A percentile compares a stretch with the other conserved stretches of the same genome.
Conservation (phyloP, 1,140 invertebrate genomes). For the Drosophila pectinifera region DNA sequence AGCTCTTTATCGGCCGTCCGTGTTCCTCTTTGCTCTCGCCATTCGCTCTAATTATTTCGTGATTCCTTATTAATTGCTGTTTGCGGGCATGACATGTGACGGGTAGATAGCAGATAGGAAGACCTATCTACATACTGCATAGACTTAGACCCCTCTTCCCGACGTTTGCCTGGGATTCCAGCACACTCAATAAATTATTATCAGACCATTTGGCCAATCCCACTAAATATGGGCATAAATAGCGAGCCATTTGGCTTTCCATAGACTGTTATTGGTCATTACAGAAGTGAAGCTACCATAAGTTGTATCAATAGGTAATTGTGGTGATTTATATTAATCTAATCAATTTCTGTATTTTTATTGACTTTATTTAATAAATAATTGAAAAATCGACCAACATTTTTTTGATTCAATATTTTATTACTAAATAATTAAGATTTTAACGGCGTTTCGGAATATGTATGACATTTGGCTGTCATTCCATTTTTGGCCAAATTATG, state of each 20-base stretch:
- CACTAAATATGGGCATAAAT: constrained; percentile 8
- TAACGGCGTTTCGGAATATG: too few relatives aligned
- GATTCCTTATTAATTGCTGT: constrained; percentile 74
- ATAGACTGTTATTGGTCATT: background rate
- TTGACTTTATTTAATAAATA: too few relatives aligned
- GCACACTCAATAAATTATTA: constrained; percentile 4
- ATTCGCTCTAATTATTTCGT: constrained; percentile 68
- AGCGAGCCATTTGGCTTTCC: background rate
- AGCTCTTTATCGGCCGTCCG: constrained; percentile 17
- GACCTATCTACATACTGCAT: background rate
- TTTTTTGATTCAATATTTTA: too few relatives aligned
- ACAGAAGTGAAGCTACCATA: background rate
- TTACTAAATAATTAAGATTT: too few relatives aligned
- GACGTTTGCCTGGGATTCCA: background rate
- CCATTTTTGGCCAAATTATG: too few relatives aligned
- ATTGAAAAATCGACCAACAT: too few relatives aligned
- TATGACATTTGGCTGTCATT: too few relatives aligned
- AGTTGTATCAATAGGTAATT: background rate
- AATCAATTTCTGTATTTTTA: background rate
- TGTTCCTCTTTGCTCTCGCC: constrained; percentile 36
- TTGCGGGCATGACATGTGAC: constrained; percentile 60
- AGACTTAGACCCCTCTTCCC: background rate
- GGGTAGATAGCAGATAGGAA: constrained; percentile 31
- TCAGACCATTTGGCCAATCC: constrained; percentile 9
- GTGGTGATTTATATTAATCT: background rate